Conservation (phyloP, 2,888 invertebrate species). For the Dione vanillae region DNA sequence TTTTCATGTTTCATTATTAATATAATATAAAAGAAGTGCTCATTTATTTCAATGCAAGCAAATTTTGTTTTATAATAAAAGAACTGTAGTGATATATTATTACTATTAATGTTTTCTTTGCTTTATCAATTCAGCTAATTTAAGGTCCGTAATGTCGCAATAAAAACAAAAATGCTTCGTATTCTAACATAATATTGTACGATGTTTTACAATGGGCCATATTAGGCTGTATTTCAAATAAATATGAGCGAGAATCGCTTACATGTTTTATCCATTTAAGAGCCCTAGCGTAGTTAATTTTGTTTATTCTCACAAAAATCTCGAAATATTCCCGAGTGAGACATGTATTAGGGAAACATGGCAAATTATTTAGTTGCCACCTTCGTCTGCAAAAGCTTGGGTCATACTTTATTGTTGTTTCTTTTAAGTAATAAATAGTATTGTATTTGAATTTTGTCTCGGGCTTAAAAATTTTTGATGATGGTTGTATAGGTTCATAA, state of each 20-base stretch:
- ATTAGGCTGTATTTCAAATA: not conserved
- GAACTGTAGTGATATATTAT: not conserved
- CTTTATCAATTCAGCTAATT: conserved; percentile 24
- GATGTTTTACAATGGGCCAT: not conserved
- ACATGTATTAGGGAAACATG: conserved; percentile 42
- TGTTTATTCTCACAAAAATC: conserved; percentile 46
- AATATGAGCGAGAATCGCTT: conserved; percentile 18
- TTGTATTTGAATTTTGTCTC: not conserved
- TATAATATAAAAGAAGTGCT: not conserved
- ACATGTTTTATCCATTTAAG: conserved; percentile 17
- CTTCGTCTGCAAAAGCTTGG: conserved; percentile 36
- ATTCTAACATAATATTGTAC: conserved; percentile 17
- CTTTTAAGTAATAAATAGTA: conserved; percentile 34
- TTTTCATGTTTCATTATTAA: not conserved
- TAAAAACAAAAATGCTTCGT: conserved; percentile 23
- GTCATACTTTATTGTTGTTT: conserved; percentile 34
- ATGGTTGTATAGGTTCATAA: too few relatives aligned
- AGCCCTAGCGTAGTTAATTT: conserved; percentile 45
- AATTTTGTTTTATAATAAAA: not conserved
- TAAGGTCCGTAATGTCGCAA: not conserved
- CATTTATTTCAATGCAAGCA: not conserved
- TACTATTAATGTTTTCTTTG: not conserved
- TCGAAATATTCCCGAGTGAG: conserved; percentile 42
- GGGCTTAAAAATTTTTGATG: not conserved
- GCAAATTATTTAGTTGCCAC: conserved; percentile 46